Percentiles rank a stretch among this genome's conserved stretches.
Conservation (phyloP, 2,888 invertebrate species). For the Ichneumoninae sp. region DNA sequence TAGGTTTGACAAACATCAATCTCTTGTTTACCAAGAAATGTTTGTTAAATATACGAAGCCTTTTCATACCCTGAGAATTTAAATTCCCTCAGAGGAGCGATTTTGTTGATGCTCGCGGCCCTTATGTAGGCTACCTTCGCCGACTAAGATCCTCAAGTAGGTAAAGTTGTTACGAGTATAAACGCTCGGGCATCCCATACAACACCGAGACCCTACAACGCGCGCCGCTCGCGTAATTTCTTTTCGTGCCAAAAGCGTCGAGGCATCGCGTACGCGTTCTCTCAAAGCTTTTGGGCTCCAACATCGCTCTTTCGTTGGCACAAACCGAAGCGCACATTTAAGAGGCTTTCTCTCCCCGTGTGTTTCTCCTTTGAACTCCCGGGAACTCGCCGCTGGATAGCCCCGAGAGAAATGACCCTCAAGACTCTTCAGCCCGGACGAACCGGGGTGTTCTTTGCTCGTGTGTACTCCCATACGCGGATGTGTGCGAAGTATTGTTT, state of each 20-base stretch:
- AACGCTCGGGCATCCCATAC: background rate
- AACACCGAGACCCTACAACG: background rate
- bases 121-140: background rate
- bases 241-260: background rate
- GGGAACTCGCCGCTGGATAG: slow-evolving; percentile 20
- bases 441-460: background rate
- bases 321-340: background rate
- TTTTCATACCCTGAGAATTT: background rate
- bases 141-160: background rate
- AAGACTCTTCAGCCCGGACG: slow-evolving; percentile 16
- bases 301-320: background rate
- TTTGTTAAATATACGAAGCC: background rate
- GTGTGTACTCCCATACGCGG: background rate
- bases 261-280: slow-evolving; percentile 3
- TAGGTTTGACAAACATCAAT: background rate
- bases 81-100: background rate
- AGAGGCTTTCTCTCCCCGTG: background rate
- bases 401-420: slow-evolving; percentile 36
- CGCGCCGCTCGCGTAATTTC: slow-evolving; percentile 1
- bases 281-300: slow-evolving; percentile 20
- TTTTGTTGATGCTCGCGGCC: background rate
- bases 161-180: slow-evolving; percentile 11
- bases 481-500: slow-evolving; percentile 7
- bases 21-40: background rate
- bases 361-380: slow-evolving; percentile 33